A percentile compares a stretch with the other conserved stretches of the same genome.
Conservation (phyloP, 2,113 vertebrate genomes). For the Speoplatyrhinus poulsoni region DNA sequence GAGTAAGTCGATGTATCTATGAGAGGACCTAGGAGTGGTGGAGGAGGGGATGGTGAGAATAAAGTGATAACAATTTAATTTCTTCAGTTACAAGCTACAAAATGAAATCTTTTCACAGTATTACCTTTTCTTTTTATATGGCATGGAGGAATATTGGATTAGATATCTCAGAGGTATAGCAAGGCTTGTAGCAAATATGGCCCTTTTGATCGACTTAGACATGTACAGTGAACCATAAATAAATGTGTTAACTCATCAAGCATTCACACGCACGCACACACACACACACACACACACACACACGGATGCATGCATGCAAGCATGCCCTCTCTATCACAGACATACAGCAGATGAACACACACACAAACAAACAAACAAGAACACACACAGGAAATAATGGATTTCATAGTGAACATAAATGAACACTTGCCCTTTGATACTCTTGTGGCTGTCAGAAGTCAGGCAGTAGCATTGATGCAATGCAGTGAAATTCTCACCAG, state of each 20-base stretch:
- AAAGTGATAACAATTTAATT: constrained; percentile 36
- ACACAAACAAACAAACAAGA: constrained; percentile 4
- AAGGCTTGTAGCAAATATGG: constrained; percentile 27
- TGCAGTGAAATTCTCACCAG: constrained; percentile 54
- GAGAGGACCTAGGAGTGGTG: constrained; percentile 12
- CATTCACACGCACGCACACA: not conserved
- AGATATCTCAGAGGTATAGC: constrained; percentile 29
- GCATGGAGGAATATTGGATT: constrained; percentile 26
- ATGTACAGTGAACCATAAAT: constrained; percentile 44
- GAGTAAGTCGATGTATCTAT: constrained; percentile 31
- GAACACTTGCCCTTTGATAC: constrained; percentile 65
- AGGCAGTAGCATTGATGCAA: constrained; percentile 64
- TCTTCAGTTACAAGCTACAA: constrained; percentile 26
- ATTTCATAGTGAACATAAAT: constrained; percentile 56
- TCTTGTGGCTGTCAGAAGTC: constrained; percentile 54
- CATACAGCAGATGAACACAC: constrained; percentile 1
- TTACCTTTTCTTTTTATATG: constrained; percentile 28
- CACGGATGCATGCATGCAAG: not conserved
- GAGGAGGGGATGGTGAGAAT: constrained; percentile 31
- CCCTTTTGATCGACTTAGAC: constrained; percentile 42
- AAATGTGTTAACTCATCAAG: not conserved
- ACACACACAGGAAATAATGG: constrained; percentile 41
- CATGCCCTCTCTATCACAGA: not conserved
- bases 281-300: constrained; percentile 9
- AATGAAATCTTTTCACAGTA: constrained; percentile 28